Base-by-base conservation (phyloP, 1,140 invertebrate species). In the Eriocheir sinensis region DNA sequence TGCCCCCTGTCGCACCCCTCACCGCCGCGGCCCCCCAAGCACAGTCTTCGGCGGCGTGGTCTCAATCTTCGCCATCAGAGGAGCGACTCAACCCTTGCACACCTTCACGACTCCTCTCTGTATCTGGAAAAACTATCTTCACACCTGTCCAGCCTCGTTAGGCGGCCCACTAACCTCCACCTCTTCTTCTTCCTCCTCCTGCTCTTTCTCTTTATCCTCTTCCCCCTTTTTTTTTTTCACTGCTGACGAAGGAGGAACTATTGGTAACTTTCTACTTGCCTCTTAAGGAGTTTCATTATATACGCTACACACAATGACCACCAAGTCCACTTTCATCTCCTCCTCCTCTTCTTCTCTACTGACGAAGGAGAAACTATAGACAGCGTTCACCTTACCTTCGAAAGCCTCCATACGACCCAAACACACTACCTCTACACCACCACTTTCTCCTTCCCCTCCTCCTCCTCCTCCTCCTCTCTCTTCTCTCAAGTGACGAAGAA, bases 61-160 rank as follows among this genome's bases (percentile, higher is more conserved):
- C 60, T 72, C 60, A 72, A 72, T 72, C 60, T 72, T 72, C 60
- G n/a, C 21, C 60, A 72, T 72, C 60, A 72, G 60, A 72, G 60
- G 21, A 72, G n/a, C 60, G 27, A 72, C 21, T 72, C 60, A 72
- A 72, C 27, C 60, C 60, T 72, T 72, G 27, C 60, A 72, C 60
- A 72, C 60, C 60, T 72, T 72, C 60, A 72, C 60, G 60, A 72
- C 60, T 72, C 60, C 27, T 72, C 60, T 72, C 60, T n/a, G 60
- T 72, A 72, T 72, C 60, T 72, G 21, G 60, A 72, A 72, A 72
- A 72, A 72, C 27, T 72, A 72, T 72, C 60, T 72, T 72, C 21
- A 72, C 60, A 72, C 60, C 60, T 72, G 60, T 72, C 60, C 60
- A n/a, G 27, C 60, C 21, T 72, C 60, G 60, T 72, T 72, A 72